Conservation (phyloP, 2,888 invertebrate species). For the Chirona hameri region DNA sequence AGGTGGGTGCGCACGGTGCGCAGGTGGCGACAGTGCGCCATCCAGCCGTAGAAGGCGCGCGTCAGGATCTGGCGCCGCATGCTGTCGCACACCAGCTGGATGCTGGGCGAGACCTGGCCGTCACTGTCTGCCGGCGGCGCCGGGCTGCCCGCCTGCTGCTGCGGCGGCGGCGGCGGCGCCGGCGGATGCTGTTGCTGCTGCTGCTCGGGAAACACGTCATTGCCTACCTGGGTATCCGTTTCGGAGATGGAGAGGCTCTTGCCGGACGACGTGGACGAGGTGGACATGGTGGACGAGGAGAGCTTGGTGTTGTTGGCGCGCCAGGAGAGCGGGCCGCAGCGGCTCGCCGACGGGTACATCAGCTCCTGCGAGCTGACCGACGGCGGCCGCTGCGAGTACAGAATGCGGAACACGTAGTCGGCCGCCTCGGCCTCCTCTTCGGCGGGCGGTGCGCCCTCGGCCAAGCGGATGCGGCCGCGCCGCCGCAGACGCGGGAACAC, state of each 20-base stretch:
- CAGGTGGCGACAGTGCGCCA: constrained; percentile 88
- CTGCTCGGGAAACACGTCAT: constrained; percentile 28
- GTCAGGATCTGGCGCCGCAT: constrained; percentile 94
- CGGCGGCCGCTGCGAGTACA: constrained; percentile 46
- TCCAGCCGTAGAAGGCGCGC: constrained; percentile 93
- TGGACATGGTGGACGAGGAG: constrained; percentile 28
- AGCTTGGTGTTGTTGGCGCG: constrained; percentile 2
- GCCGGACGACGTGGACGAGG: constrained; percentile 10
- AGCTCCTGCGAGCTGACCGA: background rate
- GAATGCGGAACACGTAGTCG: constrained; percentile 87
- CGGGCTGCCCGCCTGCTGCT: background rate
- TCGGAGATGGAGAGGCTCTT: constrained; percentile 24
- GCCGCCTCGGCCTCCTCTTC: constrained; percentile 50
- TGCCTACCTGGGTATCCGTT: background rate
- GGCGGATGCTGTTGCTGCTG: background rate
- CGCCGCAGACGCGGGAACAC: constrained; percentile 53
- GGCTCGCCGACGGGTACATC: background rate
- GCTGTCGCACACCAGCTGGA: constrained; percentile 81
- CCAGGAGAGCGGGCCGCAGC: background rate
- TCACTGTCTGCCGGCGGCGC: background rate
- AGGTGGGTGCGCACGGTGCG: constrained; percentile 89
- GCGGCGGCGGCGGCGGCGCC: no score
- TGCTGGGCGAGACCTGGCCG: constrained; percentile 25
- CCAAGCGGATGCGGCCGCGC: constrained; percentile 32
- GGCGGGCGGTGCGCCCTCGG: constrained; percentile 35